Percentiles rank a stretch among this genome's conserved stretches.
Evolutionary conservation across 1,140 invertebrate species (phyloP).

Genomic region (Nephotettix cincticeps): DNA sequence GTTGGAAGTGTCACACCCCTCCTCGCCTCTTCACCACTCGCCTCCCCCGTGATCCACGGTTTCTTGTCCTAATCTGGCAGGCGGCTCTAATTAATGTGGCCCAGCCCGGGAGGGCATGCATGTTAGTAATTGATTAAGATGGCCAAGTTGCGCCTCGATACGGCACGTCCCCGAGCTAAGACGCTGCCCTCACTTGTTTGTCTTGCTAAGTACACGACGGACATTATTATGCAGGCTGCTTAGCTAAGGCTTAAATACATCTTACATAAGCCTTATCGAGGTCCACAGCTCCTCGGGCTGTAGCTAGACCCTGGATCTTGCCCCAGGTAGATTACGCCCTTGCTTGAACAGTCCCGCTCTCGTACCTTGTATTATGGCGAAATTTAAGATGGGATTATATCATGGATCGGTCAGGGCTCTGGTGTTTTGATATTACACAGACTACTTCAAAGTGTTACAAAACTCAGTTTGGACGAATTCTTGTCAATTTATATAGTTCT

Average conservation of each 20-base stretch:
- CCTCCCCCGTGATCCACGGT: too few relatives aligned
- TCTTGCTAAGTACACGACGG: constrained; percentile 15
- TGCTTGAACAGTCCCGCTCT: too few relatives aligned
- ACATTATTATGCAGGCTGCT: constrained; percentile 16
- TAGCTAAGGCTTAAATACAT: constrained; percentile 3
- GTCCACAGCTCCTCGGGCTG: background rate
- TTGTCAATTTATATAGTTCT: too few relatives aligned
- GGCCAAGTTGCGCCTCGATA: constrained; percentile 6
- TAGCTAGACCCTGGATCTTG: background rate
- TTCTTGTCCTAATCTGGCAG: background rate
- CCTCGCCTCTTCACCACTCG: too few relatives aligned
- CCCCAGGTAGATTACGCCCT: background rate
- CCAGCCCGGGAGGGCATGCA: background rate
- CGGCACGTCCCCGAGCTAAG: constrained; percentile 4
- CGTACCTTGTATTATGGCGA: too few relatives aligned
- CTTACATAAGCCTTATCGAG: constrained; percentile 16
- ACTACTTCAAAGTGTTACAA: too few relatives aligned
- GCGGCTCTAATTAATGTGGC: constrained; percentile 1
- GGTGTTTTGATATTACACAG: too few relatives aligned
- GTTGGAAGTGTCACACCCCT: too few relatives aligned
- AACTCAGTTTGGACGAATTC: too few relatives aligned
- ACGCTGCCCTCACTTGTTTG: constrained; percentile 10
- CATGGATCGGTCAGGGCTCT: too few relatives aligned
- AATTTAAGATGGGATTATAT: too few relatives aligned
- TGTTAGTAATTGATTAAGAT: constrained; percentile 21